Evolutionary conservation across 2,113 vertebrate species (phyloP).

Genomic region (Ophthalmolycus amberensis): DNA sequence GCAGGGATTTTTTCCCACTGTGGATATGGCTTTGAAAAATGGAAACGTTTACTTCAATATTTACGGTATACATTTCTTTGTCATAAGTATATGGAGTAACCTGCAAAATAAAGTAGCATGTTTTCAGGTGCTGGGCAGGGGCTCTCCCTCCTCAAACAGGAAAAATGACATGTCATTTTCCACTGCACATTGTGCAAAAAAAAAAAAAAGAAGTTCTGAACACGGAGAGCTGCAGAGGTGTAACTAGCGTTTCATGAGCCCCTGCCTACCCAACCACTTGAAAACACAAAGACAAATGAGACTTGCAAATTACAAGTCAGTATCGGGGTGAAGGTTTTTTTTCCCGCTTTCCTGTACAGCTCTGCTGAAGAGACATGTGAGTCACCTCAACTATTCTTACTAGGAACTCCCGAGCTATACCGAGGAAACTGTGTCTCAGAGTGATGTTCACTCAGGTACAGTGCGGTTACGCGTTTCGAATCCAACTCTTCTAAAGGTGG

Average conservation of each 20-base stretch:
- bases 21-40: background rate
- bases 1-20: background rate
- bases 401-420: constrained; percentile 29
- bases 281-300: constrained; percentile 28
- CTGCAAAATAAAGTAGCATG: constrained; percentile 1
- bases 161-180: constrained; percentile 65
- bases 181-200: constrained; percentile 14
- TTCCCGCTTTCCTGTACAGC: constrained; percentile 47
- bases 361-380: constrained; percentile 44
- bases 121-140: constrained; percentile 49
- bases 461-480: constrained; percentile 40
- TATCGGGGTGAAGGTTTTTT: background rate
- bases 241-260: constrained; percentile 9
- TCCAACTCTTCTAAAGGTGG: constrained; percentile 33
- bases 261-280: constrained; percentile 42
- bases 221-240: background rate
- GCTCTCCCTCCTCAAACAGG: constrained; percentile 54
- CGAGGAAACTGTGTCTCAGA: constrained; percentile 54
- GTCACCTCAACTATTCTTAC: constrained; percentile 57
- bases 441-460: constrained; percentile 26
- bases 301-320: constrained; percentile 40
- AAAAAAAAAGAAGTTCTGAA: background rate
- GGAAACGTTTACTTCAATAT: accelerated
- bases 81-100: constrained; percentile 1
- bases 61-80: background rate